Evolutionary conservation across 2,113 vertebrate genomes (phyloP).

Genomic region (Ibidorhyncha struthersii): DNA sequence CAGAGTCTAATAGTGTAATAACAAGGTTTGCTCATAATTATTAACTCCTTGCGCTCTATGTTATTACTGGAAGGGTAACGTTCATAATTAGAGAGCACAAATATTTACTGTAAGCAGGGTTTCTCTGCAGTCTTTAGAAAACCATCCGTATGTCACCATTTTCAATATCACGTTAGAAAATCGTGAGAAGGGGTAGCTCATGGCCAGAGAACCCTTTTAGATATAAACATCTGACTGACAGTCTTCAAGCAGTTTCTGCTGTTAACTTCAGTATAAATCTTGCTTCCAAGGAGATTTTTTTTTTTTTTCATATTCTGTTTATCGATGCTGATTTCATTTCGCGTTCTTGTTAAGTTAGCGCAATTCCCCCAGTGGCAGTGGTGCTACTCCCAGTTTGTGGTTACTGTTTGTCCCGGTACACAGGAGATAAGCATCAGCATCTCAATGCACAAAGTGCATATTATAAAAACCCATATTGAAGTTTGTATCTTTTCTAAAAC

Average conservation of each 20-base stretch:
- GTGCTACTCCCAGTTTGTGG: background rate
- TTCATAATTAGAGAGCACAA: conserved; percentile 9
- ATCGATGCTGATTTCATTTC: background rate
- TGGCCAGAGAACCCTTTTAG: background rate
- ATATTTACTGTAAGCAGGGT: conserved; percentile 20
- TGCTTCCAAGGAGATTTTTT: background rate
- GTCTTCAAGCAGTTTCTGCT: background rate
- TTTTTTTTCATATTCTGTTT: background rate
- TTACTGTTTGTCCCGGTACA: background rate
- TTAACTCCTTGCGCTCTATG: background rate
- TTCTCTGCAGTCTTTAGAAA: background rate
- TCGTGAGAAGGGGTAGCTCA: background rate
- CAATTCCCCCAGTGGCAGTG: background rate
- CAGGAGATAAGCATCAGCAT: background rate
- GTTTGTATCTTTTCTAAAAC: background rate
- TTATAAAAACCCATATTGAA: background rate
- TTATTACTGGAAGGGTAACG: background rate
- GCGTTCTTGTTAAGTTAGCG: background rate
- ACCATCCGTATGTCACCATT: background rate
- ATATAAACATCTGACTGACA: background rate
- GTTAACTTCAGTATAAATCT: background rate
- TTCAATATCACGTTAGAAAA: background rate
- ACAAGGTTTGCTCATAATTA: background rate
- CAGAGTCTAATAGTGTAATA: conserved; percentile 16
- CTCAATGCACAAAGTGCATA: background rate